Conservation (phyloP, 2,797 vertebrate species). For the Lepus oiostolus region DNA sequence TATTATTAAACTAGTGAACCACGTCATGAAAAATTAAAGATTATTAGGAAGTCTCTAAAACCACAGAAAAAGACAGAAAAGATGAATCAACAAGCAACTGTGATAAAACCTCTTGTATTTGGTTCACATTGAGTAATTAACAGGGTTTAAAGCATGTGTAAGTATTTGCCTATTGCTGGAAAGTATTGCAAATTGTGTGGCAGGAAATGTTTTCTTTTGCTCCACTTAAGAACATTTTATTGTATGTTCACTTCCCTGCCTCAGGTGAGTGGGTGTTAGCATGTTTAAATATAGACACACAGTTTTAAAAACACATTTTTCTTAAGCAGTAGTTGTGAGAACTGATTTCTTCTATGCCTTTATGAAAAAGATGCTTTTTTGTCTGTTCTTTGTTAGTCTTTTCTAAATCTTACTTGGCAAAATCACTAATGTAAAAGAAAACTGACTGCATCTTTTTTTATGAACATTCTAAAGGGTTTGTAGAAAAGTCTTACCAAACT, state of each 20-base stretch:
- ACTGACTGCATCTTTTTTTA: neutral
- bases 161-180: neutral
- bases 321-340: conserved; percentile 43
- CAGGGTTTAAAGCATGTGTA: neutral
- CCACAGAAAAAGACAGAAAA: neutral
- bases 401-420: conserved; percentile 56
- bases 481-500: neutral
- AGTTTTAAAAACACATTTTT: neutral
- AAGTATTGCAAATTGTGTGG: neutral
- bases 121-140: neutral
- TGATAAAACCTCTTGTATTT: neutral
- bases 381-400: conserved; percentile 37
- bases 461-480: conserved; percentile 42
- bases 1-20: neutral
- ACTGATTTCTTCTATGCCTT: conserved; percentile 48
- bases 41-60: conserved; percentile 1
- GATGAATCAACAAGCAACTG: neutral
- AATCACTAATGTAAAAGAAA: conserved; percentile 66
- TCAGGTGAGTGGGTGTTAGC: conserved; percentile 15
- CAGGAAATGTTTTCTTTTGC: neutral
- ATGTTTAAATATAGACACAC: conserved; percentile 19
- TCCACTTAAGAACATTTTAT: neutral
- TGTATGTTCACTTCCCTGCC: neutral
- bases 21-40: neutral
- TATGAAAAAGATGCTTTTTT: neutral